Percentiles rank a stretch among this genome's conserved stretches.
Evolutionary conservation across 2,113 vertebrate genomes (phyloP).

Genomic region (Phoxinus phoxinus): DNA sequence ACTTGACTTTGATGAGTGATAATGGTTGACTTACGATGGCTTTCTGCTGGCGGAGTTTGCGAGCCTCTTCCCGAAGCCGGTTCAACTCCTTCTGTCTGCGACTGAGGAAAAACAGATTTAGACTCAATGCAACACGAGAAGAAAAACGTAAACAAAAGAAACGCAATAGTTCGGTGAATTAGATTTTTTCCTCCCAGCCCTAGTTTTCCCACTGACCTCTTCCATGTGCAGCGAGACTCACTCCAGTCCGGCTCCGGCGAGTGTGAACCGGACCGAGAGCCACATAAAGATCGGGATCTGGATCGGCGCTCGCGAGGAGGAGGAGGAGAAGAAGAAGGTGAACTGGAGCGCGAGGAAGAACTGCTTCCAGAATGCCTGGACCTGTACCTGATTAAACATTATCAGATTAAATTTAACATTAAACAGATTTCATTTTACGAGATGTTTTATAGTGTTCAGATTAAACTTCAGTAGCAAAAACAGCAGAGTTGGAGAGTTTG

Average conservation of each 20-base stretch:
- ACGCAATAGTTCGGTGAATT: too few relatives aligned
- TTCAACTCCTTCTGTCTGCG: conserved; percentile 31
- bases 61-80: conserved; percentile 55
- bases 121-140: background rate
- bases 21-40: conserved; percentile 72
- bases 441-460: too few relatives aligned
- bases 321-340: conserved; percentile 52
- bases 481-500: too few relatives aligned
- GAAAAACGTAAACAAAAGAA: background rate
- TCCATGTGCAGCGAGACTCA: conserved; percentile 59
- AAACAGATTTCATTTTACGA: too few relatives aligned
- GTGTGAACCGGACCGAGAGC: conserved; percentile 59
- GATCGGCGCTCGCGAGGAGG: conserved; percentile 37
- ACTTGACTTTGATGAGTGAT: background rate
- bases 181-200: too few relatives aligned
- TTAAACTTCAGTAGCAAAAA: too few relatives aligned
- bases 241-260: conserved; percentile 53
- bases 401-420: too few relatives aligned
- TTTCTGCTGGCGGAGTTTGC: conserved; percentile 68
- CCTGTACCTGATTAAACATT: conserved; percentile 68
- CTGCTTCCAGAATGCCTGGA: conserved; percentile 68
- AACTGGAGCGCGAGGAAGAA: conserved; percentile 67
- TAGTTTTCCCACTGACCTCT: conserved; percentile 21
- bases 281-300: conserved; percentile 72
- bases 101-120: background rate